These are phyloP conservation scores for Sisyra terminalis DNA, from an alignment of 2,888 invertebrate species.

Conservation along the genomic window DNA sequence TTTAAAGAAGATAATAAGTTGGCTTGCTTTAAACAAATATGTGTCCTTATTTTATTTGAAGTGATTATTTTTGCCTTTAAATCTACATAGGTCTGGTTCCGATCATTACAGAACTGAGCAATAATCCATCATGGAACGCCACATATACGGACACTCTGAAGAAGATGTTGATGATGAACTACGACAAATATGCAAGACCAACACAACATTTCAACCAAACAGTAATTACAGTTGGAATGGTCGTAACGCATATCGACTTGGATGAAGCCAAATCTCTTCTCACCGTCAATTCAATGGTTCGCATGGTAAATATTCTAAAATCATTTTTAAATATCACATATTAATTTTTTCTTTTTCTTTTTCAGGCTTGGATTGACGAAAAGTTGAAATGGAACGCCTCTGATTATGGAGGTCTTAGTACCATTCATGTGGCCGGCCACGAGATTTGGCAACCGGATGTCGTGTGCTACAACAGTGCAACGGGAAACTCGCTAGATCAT, in stretches of 20 bases:
- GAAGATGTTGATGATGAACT: slow-evolving; percentile 35
- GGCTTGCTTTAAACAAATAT: too few relatives aligned
- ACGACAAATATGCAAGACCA: slow-evolving; percentile 37
- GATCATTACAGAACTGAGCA: slow-evolving; percentile 2
- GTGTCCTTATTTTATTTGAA: neutral
- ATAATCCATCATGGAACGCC: slow-evolving; percentile 33
- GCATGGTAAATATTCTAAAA: slow-evolving; percentile 33
- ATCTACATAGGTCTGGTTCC: neutral
- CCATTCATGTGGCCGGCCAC: slow-evolving; percentile 44
- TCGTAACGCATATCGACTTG: slow-evolving; percentile 45
- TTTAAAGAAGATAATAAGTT: too few relatives aligned
- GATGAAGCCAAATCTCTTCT: slow-evolving; percentile 44
- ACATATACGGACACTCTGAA: slow-evolving; percentile 37
- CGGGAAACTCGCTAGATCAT: slow-evolving; percentile 38
- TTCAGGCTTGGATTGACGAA: slow-evolving; percentile 59
- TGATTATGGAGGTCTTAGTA: slow-evolving; percentile 44
- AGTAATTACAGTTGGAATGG: slow-evolving; percentile 34
- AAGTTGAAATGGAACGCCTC: slow-evolving; percentile 53
- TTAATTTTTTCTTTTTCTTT: slow-evolving; percentile 8
- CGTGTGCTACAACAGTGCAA: slow-evolving; percentile 51
- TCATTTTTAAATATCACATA: neutral
- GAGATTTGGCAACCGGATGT: slow-evolving; percentile 70
- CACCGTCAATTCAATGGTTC: slow-evolving; percentile 39
- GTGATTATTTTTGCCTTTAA: neutral
- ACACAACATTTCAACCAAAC: slow-evolving; percentile 33